Percentiles rank a stretch among this genome's conserved stretches.
These are phyloP conservation scores for Isoperla grammatica DNA, from an alignment of 2,888 invertebrate genomes.

Conservation along the genomic window DNA sequence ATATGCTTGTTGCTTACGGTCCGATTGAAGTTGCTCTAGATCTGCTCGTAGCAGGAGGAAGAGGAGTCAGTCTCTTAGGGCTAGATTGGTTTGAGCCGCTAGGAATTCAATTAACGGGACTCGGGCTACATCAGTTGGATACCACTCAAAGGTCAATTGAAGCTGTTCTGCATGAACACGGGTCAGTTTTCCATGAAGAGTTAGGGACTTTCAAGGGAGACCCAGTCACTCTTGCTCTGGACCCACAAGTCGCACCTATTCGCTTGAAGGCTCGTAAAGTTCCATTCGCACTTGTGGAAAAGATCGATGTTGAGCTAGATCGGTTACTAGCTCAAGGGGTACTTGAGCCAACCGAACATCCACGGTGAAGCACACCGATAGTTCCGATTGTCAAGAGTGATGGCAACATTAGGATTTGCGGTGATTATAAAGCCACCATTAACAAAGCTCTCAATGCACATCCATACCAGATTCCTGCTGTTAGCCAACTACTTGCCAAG, in stretches of 20 bases:
- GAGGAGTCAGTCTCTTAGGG: neutral
- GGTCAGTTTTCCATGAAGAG: neutral
- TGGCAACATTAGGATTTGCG: conserved; percentile 26
- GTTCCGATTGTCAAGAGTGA: conserved; percentile 24
- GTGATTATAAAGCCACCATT: conserved; percentile 29
- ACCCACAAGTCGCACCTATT: neutral
- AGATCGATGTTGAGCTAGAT: conserved; percentile 33
- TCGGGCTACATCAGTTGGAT: neutral
- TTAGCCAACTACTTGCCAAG: conserved; percentile 22
- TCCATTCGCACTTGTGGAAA: conserved; percentile 34
- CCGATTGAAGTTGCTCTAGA: neutral
- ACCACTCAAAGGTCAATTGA: conserved; percentile 25
- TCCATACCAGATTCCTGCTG: conserved; percentile 25
- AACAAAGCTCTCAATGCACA: conserved; percentile 20
- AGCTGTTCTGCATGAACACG: neutral
- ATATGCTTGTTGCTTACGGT: neutral
- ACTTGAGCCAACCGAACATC: neutral
- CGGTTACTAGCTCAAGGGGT: conserved; percentile 22
- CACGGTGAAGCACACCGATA: conserved; percentile 26
- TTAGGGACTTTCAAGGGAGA: neutral
- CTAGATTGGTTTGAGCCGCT: conserved; percentile 1
- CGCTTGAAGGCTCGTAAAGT: conserved; percentile 28
- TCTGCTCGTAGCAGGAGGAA: neutral
- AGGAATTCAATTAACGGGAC: neutral
- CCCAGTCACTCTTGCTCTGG: neutral